Evolutionary conservation across 2,113 vertebrate species (phyloP).

Genomic region (Ptilorrhoa leucosticta): DNA sequence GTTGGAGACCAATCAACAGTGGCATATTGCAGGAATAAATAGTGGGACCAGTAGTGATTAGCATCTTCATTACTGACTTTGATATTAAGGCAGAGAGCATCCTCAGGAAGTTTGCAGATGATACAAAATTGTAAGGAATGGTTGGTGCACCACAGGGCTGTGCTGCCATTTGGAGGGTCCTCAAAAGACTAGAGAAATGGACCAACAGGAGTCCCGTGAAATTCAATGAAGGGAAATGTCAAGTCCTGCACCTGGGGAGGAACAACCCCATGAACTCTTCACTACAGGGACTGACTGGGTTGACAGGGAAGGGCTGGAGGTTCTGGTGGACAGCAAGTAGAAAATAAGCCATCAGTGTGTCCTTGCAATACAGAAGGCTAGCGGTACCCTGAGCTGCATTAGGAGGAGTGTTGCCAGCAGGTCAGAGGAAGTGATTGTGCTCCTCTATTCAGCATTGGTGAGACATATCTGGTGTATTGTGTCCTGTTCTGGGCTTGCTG

Average conservation of each 20-base stretch:
- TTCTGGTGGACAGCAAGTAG: background rate
- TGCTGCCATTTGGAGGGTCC: background rate
- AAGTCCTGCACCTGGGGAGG: background rate
- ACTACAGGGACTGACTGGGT: background rate
- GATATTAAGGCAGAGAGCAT: background rate
- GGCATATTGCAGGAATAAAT: background rate
- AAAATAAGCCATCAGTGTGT: background rate
- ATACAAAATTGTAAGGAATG: background rate
- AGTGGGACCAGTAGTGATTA: background rate
- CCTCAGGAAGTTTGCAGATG: background rate
- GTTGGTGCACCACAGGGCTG: background rate
- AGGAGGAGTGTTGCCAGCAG: background rate
- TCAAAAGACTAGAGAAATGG: background rate
- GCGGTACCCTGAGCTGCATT: background rate
- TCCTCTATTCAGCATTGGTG: accelerated
- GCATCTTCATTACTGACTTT: background rate
- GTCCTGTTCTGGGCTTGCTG: background rate
- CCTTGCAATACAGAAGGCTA: background rate
- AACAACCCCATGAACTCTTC: background rate
- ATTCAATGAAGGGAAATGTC: background rate
- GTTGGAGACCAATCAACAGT: background rate
- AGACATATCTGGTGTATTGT: background rate
- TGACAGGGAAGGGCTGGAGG: background rate
- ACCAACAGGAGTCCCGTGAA: background rate
- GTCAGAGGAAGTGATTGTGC: background rate